These are phyloP conservation scores for Eclectus roratus DNA, from an alignment of 2,113 vertebrate genomes.

Conservation along the genomic window DNA sequence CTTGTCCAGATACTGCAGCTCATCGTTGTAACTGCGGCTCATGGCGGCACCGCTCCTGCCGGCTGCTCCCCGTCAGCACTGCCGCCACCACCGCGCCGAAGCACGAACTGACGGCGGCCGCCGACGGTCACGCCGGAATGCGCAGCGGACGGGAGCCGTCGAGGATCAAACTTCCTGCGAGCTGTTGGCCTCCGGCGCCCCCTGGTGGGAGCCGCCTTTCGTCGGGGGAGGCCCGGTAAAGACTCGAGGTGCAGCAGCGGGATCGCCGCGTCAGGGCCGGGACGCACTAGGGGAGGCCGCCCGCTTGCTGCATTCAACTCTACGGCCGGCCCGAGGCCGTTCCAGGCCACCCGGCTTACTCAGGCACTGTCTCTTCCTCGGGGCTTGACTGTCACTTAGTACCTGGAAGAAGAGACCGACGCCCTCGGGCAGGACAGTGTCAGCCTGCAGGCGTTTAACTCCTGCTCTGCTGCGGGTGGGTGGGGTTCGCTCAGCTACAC, in stretches of 20 bases:
- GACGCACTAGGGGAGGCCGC: rapidly evolving
- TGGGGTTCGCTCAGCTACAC: not conserved
- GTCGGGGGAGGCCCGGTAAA: too few relatives aligned
- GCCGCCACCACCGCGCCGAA: not conserved
- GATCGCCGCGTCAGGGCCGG: too few relatives aligned
- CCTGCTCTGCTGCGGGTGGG: rapidly evolving
- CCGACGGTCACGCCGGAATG: too few relatives aligned
- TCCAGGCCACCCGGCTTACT: too few relatives aligned
- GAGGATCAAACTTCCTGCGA: not conserved
- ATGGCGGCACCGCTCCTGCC: constrained; percentile 57
- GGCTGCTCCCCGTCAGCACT: rapidly evolving
- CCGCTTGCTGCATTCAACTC: not conserved
- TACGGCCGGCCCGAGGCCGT: not conserved
- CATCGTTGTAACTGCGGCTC: constrained; percentile 96
- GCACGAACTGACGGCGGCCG: not conserved
- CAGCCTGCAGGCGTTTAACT: rapidly evolving
- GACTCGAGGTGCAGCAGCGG: not conserved
- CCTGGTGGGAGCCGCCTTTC: not conserved
- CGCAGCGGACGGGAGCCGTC: not conserved
- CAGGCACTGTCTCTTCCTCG: too few relatives aligned
- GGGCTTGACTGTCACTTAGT: too few relatives aligned
- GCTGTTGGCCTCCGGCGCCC: not conserved
- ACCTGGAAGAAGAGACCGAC: not conserved
- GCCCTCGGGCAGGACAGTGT: rapidly evolving
- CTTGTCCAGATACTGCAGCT: constrained; percentile 94